Evolutionary conservation across 1,140 invertebrate genomes (phyloP).

Genomic region (Cylas formicarius): DNA sequence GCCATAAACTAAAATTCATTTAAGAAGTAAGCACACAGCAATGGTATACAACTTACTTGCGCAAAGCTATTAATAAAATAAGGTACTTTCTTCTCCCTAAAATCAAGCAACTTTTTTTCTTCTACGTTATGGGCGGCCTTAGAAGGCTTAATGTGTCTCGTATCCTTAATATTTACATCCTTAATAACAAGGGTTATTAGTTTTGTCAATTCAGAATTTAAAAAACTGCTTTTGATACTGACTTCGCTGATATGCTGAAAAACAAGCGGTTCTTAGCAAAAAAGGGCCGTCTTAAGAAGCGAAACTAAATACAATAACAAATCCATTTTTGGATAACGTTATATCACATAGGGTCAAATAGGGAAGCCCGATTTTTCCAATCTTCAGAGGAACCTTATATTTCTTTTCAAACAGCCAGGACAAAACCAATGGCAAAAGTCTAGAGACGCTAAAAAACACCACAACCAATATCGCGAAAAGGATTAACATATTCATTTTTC

Average conservation of each 20-base stretch:
- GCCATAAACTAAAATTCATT: constrained; percentile 62
- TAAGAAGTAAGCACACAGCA: neutral
- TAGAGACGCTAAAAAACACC: constrained; percentile 33
- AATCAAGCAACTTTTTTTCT: constrained; percentile 51
- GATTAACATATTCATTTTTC: no score
- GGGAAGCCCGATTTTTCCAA: constrained; percentile 58
- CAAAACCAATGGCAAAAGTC: constrained; percentile 56
- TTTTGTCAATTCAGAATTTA: constrained; percentile 85
- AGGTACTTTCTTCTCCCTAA: constrained; percentile 66
- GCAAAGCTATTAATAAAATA: constrained; percentile 72
- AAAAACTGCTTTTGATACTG: constrained; percentile 78
- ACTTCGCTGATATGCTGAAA: constrained; percentile 62
- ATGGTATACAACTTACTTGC: constrained; percentile 52
- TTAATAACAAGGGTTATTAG: constrained; percentile 74
- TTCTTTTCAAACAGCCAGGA: constrained; percentile 57
- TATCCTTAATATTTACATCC: constrained; percentile 78
- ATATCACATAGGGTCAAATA: constrained; percentile 45
- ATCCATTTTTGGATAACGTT: constrained; percentile 18
- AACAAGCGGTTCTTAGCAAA: constrained; percentile 1
- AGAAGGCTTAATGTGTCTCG: constrained; percentile 50
- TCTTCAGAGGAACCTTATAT: constrained; percentile 56
- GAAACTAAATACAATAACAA: constrained; percentile 12
- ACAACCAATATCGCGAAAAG: constrained; percentile 10
- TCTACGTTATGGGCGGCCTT: constrained; percentile 31
- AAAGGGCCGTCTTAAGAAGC: no score